Percentiles rank a stretch among this genome's conserved stretches.
These are phyloP conservation scores for Pogonus chalceus DNA, from an alignment of 1,140 invertebrate species.

Conservation along the genomic window DNA sequence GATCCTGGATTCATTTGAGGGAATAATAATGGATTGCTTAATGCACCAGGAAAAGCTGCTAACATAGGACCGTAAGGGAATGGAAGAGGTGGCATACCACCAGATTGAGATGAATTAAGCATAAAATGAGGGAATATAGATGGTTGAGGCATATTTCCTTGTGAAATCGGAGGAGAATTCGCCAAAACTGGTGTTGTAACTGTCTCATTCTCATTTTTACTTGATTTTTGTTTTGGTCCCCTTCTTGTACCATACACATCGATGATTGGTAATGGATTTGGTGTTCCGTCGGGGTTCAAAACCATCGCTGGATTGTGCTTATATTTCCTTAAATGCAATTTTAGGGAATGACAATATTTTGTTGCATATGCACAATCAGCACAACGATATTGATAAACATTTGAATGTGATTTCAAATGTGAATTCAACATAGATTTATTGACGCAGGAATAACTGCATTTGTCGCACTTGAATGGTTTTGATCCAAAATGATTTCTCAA, in stretches of 20 bases:
- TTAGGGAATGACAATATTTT: constrained; percentile 96
- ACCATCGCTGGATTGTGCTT: constrained; percentile 77
- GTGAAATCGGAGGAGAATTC: too few relatives aligned
- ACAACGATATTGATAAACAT: constrained; percentile 93
- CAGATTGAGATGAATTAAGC: constrained; percentile 16
- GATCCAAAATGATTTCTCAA: constrained; percentile 88
- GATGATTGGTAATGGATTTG: constrained; percentile 76
- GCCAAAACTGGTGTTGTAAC: constrained; percentile 16
- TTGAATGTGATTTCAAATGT: constrained; percentile 96
- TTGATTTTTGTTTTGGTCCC: constrained; percentile 64
- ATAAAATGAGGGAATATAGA: constrained; percentile 18
- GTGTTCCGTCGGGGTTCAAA: constrained; percentile 76
- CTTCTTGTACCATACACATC: constrained; percentile 82
- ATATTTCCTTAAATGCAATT: constrained; percentile 90
- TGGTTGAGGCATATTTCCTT: constrained; percentile 32
- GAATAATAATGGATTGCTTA: constrained; percentile 33
- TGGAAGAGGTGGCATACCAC: constrained; percentile 14
- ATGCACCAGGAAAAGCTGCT: constrained; percentile 13
- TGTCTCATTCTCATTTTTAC: constrained; percentile 13
- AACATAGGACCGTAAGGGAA: constrained; percentile 22
- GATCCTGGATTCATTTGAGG: constrained; percentile 32
- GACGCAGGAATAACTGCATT: constrained; percentile 89
- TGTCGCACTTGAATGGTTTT: constrained; percentile 93
- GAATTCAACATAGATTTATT: constrained; percentile 99
- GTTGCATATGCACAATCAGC: constrained; percentile 92